Conservation (phyloP, 2,888 invertebrate genomes). For the Euphydryas editha region DNA sequence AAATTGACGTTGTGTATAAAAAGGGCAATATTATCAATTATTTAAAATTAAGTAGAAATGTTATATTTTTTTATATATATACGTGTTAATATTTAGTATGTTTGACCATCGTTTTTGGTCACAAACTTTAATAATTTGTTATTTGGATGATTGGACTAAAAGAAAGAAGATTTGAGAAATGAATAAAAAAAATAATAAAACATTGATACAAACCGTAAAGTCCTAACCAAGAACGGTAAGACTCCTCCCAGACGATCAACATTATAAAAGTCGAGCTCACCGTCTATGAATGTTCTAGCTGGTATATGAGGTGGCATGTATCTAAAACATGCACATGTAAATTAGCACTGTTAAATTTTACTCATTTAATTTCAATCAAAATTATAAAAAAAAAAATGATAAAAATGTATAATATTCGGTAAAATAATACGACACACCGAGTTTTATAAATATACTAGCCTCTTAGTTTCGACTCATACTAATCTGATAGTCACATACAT, state of each 20-base stretch:
- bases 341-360: background rate
- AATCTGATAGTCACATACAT: no score
- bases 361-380: no score
- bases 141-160: background rate
- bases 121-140: background rate
- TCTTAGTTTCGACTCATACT: no score
- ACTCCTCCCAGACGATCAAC: conserved; percentile 89
- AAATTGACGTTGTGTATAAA: no score
- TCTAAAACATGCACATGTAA: conserved; percentile 44
- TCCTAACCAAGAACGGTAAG: conserved; percentile 86
- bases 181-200: background rate
- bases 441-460: no score
- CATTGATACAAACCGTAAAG: conserved; percentile 63
- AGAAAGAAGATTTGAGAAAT: background rate
- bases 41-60: no score
- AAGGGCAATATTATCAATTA: no score
- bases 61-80: no score
- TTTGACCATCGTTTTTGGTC: background rate
- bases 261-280: conserved; percentile 86
- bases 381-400: no score
- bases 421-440: no score
- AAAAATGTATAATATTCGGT: no score
- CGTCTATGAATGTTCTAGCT: conserved; percentile 85
- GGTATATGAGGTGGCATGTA: conserved; percentile 64
- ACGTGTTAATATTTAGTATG: no score